These are phyloP conservation scores for Puma concolor DNA, from an alignment of 2,113 vertebrate genomes.

Conservation along the genomic window DNA sequence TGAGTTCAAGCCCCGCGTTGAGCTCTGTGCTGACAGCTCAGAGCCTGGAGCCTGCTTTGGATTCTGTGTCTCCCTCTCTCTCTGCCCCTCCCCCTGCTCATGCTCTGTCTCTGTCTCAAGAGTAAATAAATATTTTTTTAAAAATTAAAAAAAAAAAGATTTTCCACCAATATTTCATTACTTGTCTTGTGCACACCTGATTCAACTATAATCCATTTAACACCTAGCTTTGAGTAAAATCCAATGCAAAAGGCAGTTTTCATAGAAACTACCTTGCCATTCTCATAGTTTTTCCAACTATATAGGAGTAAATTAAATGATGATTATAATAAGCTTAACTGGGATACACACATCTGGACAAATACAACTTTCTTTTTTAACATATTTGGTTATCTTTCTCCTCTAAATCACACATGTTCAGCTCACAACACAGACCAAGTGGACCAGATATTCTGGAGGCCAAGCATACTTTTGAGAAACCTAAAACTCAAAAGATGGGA, in stretches of 20 bases:
- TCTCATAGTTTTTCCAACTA: not conserved
- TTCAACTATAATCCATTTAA: not conserved
- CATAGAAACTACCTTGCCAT: not conserved
- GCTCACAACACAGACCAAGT: not conserved
- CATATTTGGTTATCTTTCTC: not conserved
- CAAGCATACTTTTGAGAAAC: not conserved
- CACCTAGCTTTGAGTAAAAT: constrained; percentile 1
- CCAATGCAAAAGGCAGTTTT: not conserved
- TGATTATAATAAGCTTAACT: not conserved
- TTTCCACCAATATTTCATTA: not conserved
- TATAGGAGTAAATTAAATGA: not conserved
- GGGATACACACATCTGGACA: not conserved
- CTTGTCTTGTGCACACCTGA: not conserved
- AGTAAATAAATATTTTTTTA: too few relatives aligned
- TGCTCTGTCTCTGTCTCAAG: too few relatives aligned
- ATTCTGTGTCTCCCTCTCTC: too few relatives aligned
- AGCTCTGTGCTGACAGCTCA: too few relatives aligned
- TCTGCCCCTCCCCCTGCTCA: too few relatives aligned
- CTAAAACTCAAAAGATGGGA: not conserved
- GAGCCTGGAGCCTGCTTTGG: too few relatives aligned
- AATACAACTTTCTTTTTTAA: constrained; percentile 14
- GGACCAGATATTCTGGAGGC: not conserved
- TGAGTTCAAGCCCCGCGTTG: too few relatives aligned
- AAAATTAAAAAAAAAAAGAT: not conserved
- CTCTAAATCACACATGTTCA: not conserved